A percentile compares a stretch with the other conserved stretches of the same genome.
These are phyloP conservation scores for Salvator merianae DNA, from an alignment of 2,113 vertebrate species.

Conservation along the genomic window DNA sequence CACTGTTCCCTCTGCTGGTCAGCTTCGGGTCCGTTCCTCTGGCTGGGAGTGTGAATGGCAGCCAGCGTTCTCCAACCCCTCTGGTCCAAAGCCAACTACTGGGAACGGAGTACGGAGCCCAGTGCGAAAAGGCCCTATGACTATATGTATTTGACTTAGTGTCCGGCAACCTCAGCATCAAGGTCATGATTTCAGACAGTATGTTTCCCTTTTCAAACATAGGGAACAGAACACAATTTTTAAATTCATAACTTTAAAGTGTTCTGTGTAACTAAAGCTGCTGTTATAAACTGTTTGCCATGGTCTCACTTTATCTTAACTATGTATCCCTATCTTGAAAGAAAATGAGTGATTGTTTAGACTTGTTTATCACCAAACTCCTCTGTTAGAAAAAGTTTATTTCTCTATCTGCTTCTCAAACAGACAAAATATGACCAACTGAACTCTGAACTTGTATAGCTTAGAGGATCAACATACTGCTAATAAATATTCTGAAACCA, in stretches of 20 bases:
- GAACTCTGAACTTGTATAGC: neutral
- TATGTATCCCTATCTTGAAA: neutral
- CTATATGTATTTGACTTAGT: neutral
- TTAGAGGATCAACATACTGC: neutral
- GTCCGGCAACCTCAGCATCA: neutral
- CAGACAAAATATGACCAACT: neutral
- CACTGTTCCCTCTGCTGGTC: no score
- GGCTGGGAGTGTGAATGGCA: no score
- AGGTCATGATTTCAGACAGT: neutral
- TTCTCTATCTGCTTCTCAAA: neutral
- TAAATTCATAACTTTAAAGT: neutral
- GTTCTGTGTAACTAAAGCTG: neutral
- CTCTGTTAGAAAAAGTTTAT: neutral
- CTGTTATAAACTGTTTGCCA: neutral
- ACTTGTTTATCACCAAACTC: neutral
- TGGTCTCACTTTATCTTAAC: neutral
- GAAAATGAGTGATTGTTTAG: neutral
- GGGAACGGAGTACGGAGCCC: no score
- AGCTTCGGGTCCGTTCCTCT: no score
- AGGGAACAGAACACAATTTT: neutral
- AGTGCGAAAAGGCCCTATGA: no score
- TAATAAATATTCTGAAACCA: conserved; percentile 6
- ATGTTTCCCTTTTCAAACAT: neutral
- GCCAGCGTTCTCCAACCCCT: no score
- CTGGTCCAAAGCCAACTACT: no score